A percentile compares a stretch with the other conserved stretches of the same genome.
Evolutionary conservation across 2,797 vertebrate genomes (phyloP).

Genomic region (Sebastes cheni): DNA sequence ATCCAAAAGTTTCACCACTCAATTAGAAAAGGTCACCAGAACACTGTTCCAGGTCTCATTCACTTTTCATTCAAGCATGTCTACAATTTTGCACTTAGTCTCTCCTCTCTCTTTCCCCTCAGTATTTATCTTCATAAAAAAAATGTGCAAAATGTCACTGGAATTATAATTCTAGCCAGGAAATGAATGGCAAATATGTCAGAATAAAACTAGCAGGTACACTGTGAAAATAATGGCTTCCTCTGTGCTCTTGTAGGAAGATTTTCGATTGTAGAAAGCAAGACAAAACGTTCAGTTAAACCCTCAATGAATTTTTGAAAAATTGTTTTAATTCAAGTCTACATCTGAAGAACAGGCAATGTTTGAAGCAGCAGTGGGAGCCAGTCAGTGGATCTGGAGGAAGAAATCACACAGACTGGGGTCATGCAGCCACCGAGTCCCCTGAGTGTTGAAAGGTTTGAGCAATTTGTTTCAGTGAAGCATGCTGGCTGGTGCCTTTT

Average conservation of each 20-base stretch:
- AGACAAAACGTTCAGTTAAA: conserved; percentile 4
- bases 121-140: conserved; percentile 51
- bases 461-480: conserved; percentile 3
- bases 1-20: conserved; percentile 64
- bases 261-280: background rate
- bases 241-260: background rate
- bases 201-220: conserved; percentile 25
- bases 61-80: conserved; percentile 48
- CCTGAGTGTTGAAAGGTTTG: background rate
- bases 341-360: background rate
- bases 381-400: background rate
- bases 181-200: conserved; percentile 26
- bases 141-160: conserved; percentile 58
- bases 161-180: conserved; percentile 50
- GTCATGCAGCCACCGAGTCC: background rate
- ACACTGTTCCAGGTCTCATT: conserved; percentile 44
- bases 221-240: conserved; percentile 18
- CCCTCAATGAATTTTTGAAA: background rate
- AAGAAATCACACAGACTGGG: background rate
- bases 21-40: conserved; percentile 80
- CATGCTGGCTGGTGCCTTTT: background rate
- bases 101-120: conserved; percentile 31
- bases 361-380: conserved; percentile 8
- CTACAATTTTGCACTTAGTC: conserved; percentile 44
- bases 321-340: background rate